phyloP scores from a whole-genome alignment of 2,888 invertebrate species.

The Timema podura region DNA sequence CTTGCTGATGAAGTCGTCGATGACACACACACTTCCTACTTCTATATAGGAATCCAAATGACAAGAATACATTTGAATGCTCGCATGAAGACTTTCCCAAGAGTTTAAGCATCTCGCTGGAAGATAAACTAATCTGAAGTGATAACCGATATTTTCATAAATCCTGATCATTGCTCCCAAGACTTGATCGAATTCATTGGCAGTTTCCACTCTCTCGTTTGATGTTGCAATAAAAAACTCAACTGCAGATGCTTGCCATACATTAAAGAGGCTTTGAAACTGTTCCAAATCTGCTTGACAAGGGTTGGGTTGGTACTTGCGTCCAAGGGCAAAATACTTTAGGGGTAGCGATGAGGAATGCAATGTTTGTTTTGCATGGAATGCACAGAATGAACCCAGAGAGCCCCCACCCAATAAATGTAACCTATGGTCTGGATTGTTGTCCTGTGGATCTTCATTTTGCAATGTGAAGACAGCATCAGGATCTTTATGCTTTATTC shows the following conservation, averaged over 20 bases:
- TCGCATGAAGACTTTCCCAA: constrained; percentile 64
- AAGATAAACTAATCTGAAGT: constrained; percentile 60
- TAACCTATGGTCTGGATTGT: constrained; percentile 49
- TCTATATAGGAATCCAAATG: constrained; percentile 60
- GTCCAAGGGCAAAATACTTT: constrained; percentile 64
- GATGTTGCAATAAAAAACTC: constrained; percentile 59
- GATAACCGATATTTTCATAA: constrained; percentile 63
- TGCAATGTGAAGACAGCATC: constrained; percentile 57
- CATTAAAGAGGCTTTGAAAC: constrained; percentile 55
- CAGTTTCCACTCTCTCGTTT: constrained; percentile 48
- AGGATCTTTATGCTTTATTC: constrained; percentile 54
- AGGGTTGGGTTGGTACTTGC: constrained; percentile 58
- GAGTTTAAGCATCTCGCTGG: constrained; percentile 58
- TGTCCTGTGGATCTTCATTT: constrained; percentile 46
- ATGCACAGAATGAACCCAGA: constrained; percentile 67
- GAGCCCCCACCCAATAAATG: constrained; percentile 75
- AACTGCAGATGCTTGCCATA: constrained; percentile 64
- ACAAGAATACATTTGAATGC: constrained; percentile 71
- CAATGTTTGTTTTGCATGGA: constrained; percentile 63
- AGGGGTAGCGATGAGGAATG: constrained; percentile 62
- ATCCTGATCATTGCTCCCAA: constrained; percentile 51
- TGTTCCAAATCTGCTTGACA: constrained; percentile 39
- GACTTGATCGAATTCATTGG: constrained; percentile 54
- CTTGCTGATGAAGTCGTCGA: constrained; percentile 71
- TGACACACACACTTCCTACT: constrained; percentile 68